phyloP scores from a whole-genome alignment of 2,113 vertebrate genomes.

The Irena cyanogastra region DNA sequence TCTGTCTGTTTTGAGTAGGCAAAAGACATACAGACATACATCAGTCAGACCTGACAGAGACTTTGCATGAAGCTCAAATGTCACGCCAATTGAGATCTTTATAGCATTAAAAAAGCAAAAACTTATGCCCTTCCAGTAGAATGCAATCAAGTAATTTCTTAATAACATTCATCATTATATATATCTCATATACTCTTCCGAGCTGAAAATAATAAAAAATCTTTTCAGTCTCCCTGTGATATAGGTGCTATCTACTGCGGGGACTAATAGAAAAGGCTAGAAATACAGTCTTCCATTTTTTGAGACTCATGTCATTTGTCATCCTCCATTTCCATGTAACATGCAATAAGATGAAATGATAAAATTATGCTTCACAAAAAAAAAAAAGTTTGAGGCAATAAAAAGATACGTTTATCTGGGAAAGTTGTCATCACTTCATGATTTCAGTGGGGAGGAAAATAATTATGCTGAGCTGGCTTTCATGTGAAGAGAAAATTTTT shows the following conservation, averaged over 20 bases:
- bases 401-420: background rate
- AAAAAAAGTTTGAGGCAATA: constrained; percentile 14
- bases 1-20: background rate
- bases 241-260: background rate
- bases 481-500: background rate
- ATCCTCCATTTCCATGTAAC: background rate
- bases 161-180: background rate
- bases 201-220: background rate
- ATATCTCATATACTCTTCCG: too few species aligned
- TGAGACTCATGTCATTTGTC: background rate
- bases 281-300: background rate
- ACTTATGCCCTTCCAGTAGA: background rate
- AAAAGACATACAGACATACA: background rate
- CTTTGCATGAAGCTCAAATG: background rate
- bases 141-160: background rate
- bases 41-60: background rate
- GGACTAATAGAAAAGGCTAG: background rate
- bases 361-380: background rate
- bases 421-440: background rate
- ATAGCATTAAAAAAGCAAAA: background rate
- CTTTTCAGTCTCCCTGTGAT: background rate
- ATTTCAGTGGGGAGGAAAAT: background rate
- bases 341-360: background rate
- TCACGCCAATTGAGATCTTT: background rate
- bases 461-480: background rate